These are phyloP conservation scores for Capitella teleta DNA, from an alignment of 1,140 invertebrate genomes.

Conservation along the genomic window DNA sequence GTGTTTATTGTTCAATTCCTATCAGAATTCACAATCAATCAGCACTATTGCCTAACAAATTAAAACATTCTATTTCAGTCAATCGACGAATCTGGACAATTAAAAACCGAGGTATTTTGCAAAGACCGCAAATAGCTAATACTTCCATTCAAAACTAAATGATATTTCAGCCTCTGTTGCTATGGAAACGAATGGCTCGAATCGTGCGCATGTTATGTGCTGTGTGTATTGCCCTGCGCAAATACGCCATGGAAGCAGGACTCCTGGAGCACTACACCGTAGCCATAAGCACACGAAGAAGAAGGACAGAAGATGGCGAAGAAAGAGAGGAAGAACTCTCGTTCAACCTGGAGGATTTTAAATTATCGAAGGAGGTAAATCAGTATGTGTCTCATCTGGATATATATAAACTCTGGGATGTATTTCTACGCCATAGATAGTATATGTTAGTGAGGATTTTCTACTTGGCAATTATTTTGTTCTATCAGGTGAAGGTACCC, in stretches of 20 bases:
- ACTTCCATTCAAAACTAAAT: too few relatives aligned
- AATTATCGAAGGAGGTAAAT: neutral
- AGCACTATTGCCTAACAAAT: too few relatives aligned
- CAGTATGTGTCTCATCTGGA: neutral
- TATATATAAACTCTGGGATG: neutral
- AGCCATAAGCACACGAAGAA: neutral
- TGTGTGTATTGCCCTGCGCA: neutral
- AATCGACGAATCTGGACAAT: too few relatives aligned
- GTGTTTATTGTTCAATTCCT: too few relatives aligned
- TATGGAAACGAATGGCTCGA: neutral
- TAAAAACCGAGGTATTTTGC: too few relatives aligned
- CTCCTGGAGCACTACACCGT: neutral
- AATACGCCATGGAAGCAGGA: slow-evolving; percentile 1
- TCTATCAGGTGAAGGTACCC: neutral
- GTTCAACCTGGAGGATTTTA: slow-evolving; percentile 1
- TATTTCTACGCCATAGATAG: neutral
- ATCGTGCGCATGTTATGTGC: neutral
- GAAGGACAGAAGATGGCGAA: neutral
- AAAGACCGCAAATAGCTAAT: too few relatives aligned
- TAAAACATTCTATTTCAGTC: too few relatives aligned
- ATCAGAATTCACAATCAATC: too few relatives aligned
- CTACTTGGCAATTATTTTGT: too few relatives aligned
- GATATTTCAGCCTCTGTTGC: neutral
- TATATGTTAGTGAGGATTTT: too few relatives aligned
- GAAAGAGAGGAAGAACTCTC: neutral